Conservation (phyloP, 1,140 invertebrate species). For the Papilio aristodemus region DNA sequence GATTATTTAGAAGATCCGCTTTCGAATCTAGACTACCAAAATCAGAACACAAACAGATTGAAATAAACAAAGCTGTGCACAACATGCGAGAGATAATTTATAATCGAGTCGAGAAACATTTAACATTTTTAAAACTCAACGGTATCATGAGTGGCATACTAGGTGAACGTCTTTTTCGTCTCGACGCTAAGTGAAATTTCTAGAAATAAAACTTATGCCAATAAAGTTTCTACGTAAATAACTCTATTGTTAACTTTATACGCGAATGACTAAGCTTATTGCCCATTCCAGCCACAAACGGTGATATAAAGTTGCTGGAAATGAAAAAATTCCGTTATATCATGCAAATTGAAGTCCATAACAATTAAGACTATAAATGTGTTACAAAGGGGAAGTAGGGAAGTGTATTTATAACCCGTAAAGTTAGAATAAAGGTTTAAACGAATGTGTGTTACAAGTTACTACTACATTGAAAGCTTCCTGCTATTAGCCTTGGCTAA, state of each 20-base stretch:
- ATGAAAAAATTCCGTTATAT: slow-evolving; percentile 9
- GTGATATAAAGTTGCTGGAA: background rate
- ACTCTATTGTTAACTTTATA: slow-evolving; percentile 26
- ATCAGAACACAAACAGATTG: too few species aligned
- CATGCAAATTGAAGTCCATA: background rate
- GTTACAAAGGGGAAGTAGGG: background rate
- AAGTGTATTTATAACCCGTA: too few species aligned
- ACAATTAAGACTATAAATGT: background rate
- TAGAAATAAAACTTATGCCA: slow-evolving; percentile 2
- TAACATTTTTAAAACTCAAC: background rate
- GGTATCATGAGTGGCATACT: background rate
- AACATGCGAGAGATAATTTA: too few species aligned
- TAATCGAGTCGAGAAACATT: background rate
- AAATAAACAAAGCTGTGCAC: too few species aligned
- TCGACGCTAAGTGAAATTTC: background rate
- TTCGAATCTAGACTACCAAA: too few species aligned
- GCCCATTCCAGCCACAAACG: slow-evolving; percentile 3
- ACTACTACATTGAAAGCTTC: slow-evolving; percentile 1
- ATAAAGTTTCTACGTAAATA: slow-evolving; percentile 24
- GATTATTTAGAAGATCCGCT: too few species aligned
- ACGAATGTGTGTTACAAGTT: too few species aligned
- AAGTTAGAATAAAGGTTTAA: too few species aligned
- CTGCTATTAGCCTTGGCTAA: slow-evolving; percentile 18
- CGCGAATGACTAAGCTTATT: slow-evolving; percentile 16
- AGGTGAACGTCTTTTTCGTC: slow-evolving; percentile 1